Evolutionary conservation across 2,113 vertebrate genomes (phyloP), one percentile per base, ranked within the genome.

Genomic region (Sterrhoptilus dennistouni): DNA sequence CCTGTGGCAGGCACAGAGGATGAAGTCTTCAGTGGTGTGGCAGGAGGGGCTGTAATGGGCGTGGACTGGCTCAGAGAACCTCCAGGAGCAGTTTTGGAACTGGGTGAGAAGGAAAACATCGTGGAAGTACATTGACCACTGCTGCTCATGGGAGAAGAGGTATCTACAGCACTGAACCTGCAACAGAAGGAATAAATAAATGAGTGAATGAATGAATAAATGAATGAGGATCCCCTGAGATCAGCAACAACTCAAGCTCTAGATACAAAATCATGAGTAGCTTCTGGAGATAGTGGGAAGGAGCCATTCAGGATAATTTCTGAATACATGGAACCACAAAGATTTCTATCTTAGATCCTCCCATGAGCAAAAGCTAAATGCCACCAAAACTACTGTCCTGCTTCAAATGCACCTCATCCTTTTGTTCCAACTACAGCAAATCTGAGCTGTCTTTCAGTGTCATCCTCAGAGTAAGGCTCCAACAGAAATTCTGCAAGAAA

Each of bases 101-200:
- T 27, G 4, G 98, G 79, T 42, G 97, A 97, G 71, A 99, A 98
- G 1, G 98, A 97, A 92, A 98, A 98, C 84, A 95, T 59, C 0
- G 95, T 61, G 36, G 98, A 85, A 33, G 54, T 86, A 47, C 81
- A 61, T 3, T 89, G 96, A 91, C 29, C 40, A 8, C 95, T 79
- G 74, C 91, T 96, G 45, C 84, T 78, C 2, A 87, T 69, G 20
- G 98, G 68, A 47, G 96, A 65, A n/a, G 98, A 94, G 20, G 97
- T 60, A 27, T 99, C 98, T 40, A 95, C 77, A 10, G 98, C 94
- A 50, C 94, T 79, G 88, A 99, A 99, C 95, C 99, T 99, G 90
- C 25, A 97, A 95, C 11, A 6, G 9, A 78, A 69, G 5, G 17
- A 68, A 29, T 15, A 18, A 77, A 13, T 61, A 35, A 40, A 20